These are phyloP conservation scores for Myiotriccus ornatus DNA, from an alignment of 2,797 vertebrate genomes.

Conservation along the genomic window DNA sequence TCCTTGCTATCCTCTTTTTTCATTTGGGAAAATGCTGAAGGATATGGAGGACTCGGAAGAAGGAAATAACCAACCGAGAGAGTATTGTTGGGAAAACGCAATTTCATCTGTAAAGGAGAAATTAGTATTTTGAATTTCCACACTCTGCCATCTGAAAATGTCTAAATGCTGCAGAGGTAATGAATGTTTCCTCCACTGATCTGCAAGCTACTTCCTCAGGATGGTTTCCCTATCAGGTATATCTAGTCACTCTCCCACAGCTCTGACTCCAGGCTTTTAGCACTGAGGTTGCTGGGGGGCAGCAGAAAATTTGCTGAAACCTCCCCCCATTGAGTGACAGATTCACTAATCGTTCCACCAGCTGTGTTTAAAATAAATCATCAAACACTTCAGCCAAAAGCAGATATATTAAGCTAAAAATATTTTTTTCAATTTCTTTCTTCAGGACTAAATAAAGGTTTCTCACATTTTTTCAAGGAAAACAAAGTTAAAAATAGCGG, in stretches of 20 bases:
- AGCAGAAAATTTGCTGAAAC: neutral
- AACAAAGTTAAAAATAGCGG: neutral
- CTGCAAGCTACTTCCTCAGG: neutral
- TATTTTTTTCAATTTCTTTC: neutral
- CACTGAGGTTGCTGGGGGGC: neutral
- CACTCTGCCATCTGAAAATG: neutral
- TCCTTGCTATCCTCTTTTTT: neutral
- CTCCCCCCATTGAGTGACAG: neutral
- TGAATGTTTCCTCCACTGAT: neutral
- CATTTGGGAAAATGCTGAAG: conserved; percentile 4
- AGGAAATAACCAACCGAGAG: neutral
- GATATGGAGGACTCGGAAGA: neutral
- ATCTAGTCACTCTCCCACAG: neutral
- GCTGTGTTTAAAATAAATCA: conserved; percentile 24
- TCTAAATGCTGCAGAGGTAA: neutral
- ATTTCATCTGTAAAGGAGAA: neutral
- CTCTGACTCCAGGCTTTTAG: neutral
- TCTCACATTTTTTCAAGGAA: neutral
- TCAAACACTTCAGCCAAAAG: conserved; percentile 6
- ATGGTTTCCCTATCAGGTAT: neutral
- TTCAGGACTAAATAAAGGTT: neutral
- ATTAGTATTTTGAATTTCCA: neutral
- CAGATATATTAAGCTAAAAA: conserved; percentile 35
- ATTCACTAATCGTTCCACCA: neutral
- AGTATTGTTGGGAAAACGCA: neutral